Evolutionary conservation across 1,140 invertebrate species (phyloP), one percentile per base, ranked within the genome.

Genomic region (Drosophila kanapiae): DNA sequence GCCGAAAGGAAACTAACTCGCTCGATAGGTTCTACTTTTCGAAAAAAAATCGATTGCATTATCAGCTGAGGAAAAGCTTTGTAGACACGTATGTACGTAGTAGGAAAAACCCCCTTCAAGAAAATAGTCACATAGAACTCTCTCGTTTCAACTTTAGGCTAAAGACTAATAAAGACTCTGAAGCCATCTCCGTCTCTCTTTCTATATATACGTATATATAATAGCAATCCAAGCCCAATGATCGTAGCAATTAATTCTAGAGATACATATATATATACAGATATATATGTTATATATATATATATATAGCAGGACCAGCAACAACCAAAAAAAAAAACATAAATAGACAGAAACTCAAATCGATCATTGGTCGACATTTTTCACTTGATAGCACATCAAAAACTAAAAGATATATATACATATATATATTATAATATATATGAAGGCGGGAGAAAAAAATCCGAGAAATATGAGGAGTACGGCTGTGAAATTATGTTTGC

Each of bases 401-500:
- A 56, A 59, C 13, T 27, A 45, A 45, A 45, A 48, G 10, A 56
- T 11, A 78, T 59, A 33, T 35, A 51, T 6, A 51, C 11, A 53
- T 51, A 38, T n/a, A 40, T 40, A 40, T 40, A 40, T 38, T 23
- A 23, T 23, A 23, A 38, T 13, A 38, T 38, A 40, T 40, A 40
- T 7, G 31, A 78, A 64, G 59, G n/a, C 59, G 59, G 47, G 45
- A 48, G 13, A 9, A 51, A 60, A 42, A 60, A 62, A 76, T 51
- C 56, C 65, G 35, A 78, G 47, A 70, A 49, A 69, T 43, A 62
- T 49, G 67, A 78, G 69, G 75, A 85, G 82, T 86, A 85, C 82
- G 82, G 82, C 82, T 85, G 82, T 85, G 82, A 85, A 78, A 82
- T 71, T 78, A 74, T 75, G 75, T 82, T 79, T 82, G 82, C 82